Percentiles rank a stretch among this genome's conserved stretches.
Evolutionary conservation across 2,113 vertebrate species (phyloP).

Genomic region (Axis porcinus): DNA sequence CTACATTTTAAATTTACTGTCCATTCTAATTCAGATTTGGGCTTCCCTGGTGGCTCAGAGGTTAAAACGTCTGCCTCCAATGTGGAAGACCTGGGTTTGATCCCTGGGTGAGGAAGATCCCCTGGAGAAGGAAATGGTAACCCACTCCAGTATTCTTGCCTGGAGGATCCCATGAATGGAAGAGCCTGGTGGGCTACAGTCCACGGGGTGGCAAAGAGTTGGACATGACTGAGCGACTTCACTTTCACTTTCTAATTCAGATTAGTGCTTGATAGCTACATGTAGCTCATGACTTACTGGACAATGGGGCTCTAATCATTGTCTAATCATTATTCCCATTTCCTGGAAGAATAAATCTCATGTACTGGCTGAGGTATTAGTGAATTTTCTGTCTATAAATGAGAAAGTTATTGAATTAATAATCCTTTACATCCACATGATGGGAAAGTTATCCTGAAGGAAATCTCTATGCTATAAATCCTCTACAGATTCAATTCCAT

Average conservation of each 20-base stretch:
- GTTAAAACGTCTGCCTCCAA: too few relatives aligned
- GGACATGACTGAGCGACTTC: too few relatives aligned
- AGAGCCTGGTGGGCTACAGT: too few relatives aligned
- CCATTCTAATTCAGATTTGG: not conserved
- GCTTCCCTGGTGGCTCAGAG: too few relatives aligned
- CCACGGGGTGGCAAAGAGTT: too few relatives aligned
- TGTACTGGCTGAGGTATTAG: not conserved
- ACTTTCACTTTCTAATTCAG: not conserved
- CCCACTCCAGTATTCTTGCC: too few relatives aligned
- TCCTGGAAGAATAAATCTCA: not conserved
- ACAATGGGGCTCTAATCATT: not conserved
- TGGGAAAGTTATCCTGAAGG: not conserved
- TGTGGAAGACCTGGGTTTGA: too few relatives aligned
- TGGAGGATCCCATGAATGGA: too few relatives aligned
- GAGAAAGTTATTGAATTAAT: not conserved
- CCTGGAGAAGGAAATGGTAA: too few relatives aligned
- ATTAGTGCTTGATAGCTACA: not conserved
- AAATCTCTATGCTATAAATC: not conserved
- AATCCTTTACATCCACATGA: not conserved
- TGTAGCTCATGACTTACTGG: accelerated
- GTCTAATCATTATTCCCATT: not conserved
- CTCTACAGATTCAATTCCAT: not conserved
- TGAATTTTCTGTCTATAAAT: not conserved
- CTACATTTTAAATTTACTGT: not conserved
- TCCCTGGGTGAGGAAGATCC: too few relatives aligned